These are phyloP conservation scores for Antedon mediterranea DNA, from an alignment of 53 echinoderm and acorn worm species.

Conservation along the genomic window DNA sequence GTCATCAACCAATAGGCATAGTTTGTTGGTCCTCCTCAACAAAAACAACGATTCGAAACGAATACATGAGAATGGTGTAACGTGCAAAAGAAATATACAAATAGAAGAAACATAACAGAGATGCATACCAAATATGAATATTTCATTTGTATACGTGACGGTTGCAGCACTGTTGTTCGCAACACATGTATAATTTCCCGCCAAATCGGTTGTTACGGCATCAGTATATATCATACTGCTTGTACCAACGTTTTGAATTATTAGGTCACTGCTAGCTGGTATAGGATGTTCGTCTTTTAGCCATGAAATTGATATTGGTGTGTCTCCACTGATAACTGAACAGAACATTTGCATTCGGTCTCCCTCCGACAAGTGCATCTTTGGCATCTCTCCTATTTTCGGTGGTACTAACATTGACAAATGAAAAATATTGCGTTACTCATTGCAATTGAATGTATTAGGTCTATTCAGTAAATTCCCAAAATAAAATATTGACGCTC, in stretches of 20 bases:
- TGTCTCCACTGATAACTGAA: constrained; percentile 59
- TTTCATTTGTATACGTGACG: constrained; percentile 55
- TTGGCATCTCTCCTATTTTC: constrained; percentile 43
- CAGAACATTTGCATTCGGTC: constrained; percentile 65
- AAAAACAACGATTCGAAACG: no score
- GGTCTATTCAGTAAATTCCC: no score
- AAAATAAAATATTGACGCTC: no score
- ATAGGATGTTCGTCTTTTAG: constrained; percentile 71
- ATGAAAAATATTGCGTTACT: no score
- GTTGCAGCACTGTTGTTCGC: constrained; percentile 78
- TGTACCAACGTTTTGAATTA: constrained; percentile 13
- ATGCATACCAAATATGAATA: constrained; percentile 72
- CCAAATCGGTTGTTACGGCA: constrained; percentile 61
- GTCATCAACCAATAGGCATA: no score
- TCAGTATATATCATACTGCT: constrained; percentile 48
- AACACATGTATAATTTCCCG: constrained; percentile 85
- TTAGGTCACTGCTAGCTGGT: constrained; percentile 50
- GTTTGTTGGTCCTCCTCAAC: no score
- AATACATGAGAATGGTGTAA: no score
- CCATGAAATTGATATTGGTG: constrained; percentile 82
- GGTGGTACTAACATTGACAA: constrained; percentile 49
- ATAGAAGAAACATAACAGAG: no score
- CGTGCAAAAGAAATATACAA: no score
- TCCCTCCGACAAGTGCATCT: constrained; percentile 49
- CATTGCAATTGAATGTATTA: no score